A percentile compares a stretch with the other conserved stretches of the same genome.
Evolutionary conservation across 2,888 invertebrate genomes (phyloP).

Genomic region (Cantharis rustica): DNA sequence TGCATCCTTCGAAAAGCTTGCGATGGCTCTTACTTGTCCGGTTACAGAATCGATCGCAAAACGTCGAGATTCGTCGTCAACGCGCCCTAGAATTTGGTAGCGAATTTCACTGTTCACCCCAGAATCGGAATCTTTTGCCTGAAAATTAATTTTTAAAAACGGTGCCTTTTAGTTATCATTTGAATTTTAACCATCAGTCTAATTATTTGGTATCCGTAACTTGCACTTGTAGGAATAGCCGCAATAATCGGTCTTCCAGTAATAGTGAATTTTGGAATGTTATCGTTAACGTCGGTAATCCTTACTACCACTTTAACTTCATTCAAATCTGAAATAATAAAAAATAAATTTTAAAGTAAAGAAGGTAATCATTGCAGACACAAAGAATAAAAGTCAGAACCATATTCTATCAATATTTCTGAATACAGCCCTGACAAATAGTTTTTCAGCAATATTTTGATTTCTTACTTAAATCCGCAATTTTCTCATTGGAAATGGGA

Average conservation of each 20-base stretch:
- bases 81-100: conserved; percentile 71
- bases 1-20: conserved; percentile 69
- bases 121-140: conserved; percentile 77
- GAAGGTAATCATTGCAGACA: too few relatives aligned
- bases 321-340: conserved; percentile 60
- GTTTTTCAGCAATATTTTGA: background rate
- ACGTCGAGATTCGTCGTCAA: conserved; percentile 72
- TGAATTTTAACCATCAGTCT: conserved; percentile 65
- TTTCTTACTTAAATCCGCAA: conserved; percentile 67
- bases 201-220: conserved; percentile 81
- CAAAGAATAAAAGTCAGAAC: too few relatives aligned
- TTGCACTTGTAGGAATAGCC: conserved; percentile 79
- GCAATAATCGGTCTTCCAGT: conserved; percentile 80
- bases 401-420: too few relatives aligned
- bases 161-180: background rate
- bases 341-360: too few relatives aligned
- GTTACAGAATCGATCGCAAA: conserved; percentile 79
- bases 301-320: conserved; percentile 81
- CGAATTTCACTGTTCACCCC: conserved; percentile 80
- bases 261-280: conserved; percentile 76
- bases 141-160: background rate
- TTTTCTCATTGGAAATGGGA: conserved; percentile 73
- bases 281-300: conserved; percentile 83
- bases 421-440: too few relatives aligned
- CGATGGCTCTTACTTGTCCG: conserved; percentile 76